Evolutionary conservation across 2,113 vertebrate species (phyloP).

Genomic region (Carlito syrichta): DNA sequence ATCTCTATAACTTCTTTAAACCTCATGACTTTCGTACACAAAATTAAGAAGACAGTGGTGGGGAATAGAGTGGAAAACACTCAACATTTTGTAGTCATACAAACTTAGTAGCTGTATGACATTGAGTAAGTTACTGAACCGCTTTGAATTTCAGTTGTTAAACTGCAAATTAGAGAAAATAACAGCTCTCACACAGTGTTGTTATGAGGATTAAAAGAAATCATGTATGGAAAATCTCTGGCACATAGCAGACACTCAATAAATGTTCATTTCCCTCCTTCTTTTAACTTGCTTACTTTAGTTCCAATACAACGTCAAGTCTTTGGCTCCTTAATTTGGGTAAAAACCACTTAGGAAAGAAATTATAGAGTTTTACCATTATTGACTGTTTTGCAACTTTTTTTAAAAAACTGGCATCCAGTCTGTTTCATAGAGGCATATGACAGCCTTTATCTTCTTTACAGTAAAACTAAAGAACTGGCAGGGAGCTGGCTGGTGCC

Average conservation of each 20-base stretch:
- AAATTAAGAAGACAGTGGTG: background rate
- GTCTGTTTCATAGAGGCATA: background rate
- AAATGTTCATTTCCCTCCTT: slow-evolving; percentile 47
- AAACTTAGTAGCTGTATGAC: background rate
- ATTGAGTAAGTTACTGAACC: background rate
- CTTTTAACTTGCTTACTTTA: slow-evolving; percentile 22
- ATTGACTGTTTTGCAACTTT: background rate
- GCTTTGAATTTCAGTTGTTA: background rate
- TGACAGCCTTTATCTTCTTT: background rate
- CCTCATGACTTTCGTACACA: background rate
- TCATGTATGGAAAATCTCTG: background rate
- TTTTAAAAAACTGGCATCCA: background rate
- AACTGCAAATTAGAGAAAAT: slow-evolving; percentile 1
- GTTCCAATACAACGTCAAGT: slow-evolving; percentile 9
- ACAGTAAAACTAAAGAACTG: background rate
- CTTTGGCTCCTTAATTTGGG: background rate
- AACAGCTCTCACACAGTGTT: background rate
- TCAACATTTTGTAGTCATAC: background rate
- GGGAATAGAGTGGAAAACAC: background rate
- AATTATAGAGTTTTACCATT: slow-evolving; percentile 12
- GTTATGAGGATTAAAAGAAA: background rate
- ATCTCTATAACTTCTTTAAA: background rate
- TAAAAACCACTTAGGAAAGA: background rate
- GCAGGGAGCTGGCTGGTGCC: background rate
- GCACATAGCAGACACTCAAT: slow-evolving; percentile 23